phyloP scores from a whole-genome alignment of 1,140 invertebrate species.

The Pseudomyrmex gracilis region DNA sequence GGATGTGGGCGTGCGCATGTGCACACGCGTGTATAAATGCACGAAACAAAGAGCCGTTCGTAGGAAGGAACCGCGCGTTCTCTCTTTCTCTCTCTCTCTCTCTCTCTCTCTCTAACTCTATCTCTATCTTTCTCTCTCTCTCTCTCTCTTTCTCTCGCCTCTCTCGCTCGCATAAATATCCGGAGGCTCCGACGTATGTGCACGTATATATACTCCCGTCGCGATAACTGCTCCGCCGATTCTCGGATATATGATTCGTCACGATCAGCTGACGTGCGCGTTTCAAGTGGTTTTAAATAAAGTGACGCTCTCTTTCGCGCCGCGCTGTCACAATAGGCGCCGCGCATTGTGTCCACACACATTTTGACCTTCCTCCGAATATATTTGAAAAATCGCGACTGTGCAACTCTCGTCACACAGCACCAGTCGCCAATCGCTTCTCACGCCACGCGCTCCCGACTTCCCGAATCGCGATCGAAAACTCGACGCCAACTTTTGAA shows the following conservation, averaged over 20 bases:
- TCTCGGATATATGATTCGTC: slow-evolving; percentile 63
- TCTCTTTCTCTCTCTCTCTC: slow-evolving; percentile 45
- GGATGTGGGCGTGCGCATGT: slow-evolving; percentile 56
- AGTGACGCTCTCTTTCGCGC: slow-evolving; percentile 26
- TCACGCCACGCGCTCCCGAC: no score
- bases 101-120: no score
- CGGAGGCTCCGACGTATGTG: not conserved
- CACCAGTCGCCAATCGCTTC: not conserved
- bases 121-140: slow-evolving; percentile 57
- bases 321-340: slow-evolving; percentile 46
- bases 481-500: no score
- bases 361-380: slow-evolving; percentile 26
- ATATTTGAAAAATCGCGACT: not conserved
- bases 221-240: slow-evolving; percentile 52
- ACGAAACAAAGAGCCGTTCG: slow-evolving; percentile 73
- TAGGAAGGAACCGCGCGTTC: slow-evolving; percentile 69
- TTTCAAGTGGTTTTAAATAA: slow-evolving; percentile 61
- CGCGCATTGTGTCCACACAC: not conserved
- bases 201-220: slow-evolving; percentile 53
- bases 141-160: not conserved
- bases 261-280: slow-evolving; percentile 72
- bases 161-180: slow-evolving; percentile 76
- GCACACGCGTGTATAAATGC: slow-evolving; percentile 57
- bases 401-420: not conserved
- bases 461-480: no score